These are phyloP conservation scores for Noctilio leporinus DNA, from an alignment of 2,113 vertebrate genomes.

Conservation along the genomic window DNA sequence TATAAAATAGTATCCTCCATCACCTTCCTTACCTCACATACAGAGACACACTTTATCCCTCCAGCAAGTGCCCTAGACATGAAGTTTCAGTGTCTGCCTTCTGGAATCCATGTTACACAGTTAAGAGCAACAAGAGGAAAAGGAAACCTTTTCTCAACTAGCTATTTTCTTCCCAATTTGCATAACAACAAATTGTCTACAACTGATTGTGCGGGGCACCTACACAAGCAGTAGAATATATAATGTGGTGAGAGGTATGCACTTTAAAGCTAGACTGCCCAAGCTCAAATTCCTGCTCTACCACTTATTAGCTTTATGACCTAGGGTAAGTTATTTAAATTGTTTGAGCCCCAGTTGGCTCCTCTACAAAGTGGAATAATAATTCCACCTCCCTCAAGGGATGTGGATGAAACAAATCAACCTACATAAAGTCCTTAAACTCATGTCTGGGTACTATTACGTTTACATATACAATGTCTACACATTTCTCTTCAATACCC, in stretches of 20 bases:
- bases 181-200: neutral
- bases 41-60: neutral
- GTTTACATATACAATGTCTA: neutral
- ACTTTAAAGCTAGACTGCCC: neutral
- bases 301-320: neutral
- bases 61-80: neutral
- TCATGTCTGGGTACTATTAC: neutral
- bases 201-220: neutral
- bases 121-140: neutral
- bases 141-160: neutral
- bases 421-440: neutral
- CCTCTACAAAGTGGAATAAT: slow-evolving; percentile 35
- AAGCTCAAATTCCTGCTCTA: neutral
- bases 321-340: slow-evolving; percentile 28
- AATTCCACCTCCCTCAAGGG: neutral
- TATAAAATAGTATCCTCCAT: neutral
- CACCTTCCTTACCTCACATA: neutral
- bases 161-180: neutral
- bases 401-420: neutral
- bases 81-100: neutral
- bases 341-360: neutral
- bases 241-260: neutral
- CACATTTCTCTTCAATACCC: neutral
- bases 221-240: neutral
- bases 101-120: neutral